phyloP scores from a whole-genome alignment of 2,888 invertebrate species.

The Elaeidobius kamerunicus region DNA sequence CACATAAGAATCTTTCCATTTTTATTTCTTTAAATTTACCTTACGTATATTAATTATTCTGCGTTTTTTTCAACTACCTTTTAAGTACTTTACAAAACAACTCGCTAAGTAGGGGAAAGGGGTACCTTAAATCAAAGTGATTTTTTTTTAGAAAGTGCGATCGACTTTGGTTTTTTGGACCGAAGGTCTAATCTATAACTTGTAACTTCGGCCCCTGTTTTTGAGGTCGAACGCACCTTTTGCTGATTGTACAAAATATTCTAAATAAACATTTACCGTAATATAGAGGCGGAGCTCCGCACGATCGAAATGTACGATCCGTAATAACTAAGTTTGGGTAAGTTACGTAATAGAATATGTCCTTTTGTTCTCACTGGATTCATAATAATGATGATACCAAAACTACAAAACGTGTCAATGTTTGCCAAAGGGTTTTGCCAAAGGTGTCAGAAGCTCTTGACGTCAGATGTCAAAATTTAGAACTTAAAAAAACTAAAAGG shows the following conservation, averaged over 20 bases:
- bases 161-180: not conserved
- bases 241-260: constrained; percentile 24
- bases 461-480: too few relatives aligned
- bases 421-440: too few relatives aligned
- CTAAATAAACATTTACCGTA: constrained; percentile 13
- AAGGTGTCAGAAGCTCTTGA: too few relatives aligned
- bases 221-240: constrained; percentile 2
- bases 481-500: too few relatives aligned
- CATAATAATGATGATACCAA: too few relatives aligned
- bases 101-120: constrained; percentile 19
- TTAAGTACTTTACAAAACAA: constrained; percentile 32
- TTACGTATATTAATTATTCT: constrained; percentile 27
- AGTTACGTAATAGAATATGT: too few relatives aligned
- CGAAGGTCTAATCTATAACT: constrained; percentile 10
- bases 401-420: too few relatives aligned
- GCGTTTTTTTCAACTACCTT: constrained; percentile 24
- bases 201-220: not conserved
- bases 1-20: constrained; percentile 16
- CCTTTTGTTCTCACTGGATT: too few relatives aligned
- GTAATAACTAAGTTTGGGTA: too few relatives aligned
- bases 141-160: constrained; percentile 5
- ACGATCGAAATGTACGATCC: not conserved
- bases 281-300: not conserved
- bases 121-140: constrained; percentile 5
- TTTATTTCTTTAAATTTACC: constrained; percentile 14